Conservation (phyloP, 2,113 vertebrate species). For the Raja brachyura region DNA sequence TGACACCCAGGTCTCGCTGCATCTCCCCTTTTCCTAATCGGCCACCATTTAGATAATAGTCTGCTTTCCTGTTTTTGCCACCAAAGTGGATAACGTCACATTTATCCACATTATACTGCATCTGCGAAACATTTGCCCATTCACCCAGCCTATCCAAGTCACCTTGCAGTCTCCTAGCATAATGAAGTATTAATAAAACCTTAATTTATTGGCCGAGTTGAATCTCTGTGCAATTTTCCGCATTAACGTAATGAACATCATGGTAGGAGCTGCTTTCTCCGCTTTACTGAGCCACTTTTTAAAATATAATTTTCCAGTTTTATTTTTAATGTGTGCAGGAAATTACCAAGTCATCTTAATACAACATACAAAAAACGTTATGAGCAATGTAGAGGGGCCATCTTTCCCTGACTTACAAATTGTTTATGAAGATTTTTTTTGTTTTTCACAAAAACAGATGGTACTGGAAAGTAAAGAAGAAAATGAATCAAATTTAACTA, state of each 20-base stretch:
- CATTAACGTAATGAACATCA: not conserved
- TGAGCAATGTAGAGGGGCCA: not conserved
- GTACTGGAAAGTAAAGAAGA: conserved; percentile 51
- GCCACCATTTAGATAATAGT: too few species aligned
- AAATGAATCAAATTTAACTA: conserved; percentile 66
- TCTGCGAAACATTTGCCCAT: too few species aligned
- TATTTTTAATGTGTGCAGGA: not conserved
- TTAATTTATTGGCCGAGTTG: not conserved
- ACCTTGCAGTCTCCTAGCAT: too few species aligned
- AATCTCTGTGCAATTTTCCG: not conserved
- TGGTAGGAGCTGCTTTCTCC: not conserved
- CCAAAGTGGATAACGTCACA: too few species aligned
- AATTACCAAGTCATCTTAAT: not conserved
- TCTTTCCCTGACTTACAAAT: not conserved
- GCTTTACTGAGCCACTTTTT: not conserved
- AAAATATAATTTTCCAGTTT: not conserved
- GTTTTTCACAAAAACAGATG: not conserved
- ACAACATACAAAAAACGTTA: not conserved
- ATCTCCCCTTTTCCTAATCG: too few species aligned
- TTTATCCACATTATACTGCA: too few species aligned
- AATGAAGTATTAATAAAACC: not conserved
- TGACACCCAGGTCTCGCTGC: too few species aligned
- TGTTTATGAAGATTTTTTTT: not conserved
- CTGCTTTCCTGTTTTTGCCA: too few species aligned
- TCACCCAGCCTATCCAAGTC: too few species aligned